These are phyloP conservation scores for Athetis lepigone DNA, from an alignment of 2,888 invertebrate species.

Conservation along the genomic window DNA sequence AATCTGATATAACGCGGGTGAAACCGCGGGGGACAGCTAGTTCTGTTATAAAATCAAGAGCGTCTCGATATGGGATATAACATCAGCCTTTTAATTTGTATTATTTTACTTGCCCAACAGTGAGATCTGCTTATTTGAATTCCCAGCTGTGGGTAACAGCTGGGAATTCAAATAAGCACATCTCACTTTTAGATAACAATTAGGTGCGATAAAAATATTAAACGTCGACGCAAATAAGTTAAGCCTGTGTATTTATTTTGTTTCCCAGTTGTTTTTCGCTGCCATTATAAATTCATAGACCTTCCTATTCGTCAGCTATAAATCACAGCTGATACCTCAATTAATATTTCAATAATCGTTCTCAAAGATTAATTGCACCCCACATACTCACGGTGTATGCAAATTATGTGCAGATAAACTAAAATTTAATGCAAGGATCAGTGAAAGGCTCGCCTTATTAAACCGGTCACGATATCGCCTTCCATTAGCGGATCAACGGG, in stretches of 20 bases:
- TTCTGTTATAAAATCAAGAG: no score
- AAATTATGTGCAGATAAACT: conserved; percentile 66
- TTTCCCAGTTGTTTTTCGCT: neutral
- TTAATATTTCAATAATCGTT: conserved; percentile 41
- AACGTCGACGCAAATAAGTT: conserved; percentile 1
- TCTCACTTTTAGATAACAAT: no score
- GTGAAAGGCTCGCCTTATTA: conserved; percentile 71
- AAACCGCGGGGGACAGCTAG: no score
- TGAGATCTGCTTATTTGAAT: no score
- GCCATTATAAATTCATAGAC: neutral
- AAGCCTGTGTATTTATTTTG: neutral
- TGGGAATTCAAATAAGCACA: no score
- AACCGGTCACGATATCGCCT: conserved; percentile 68
- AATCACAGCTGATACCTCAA: conserved; percentile 26
- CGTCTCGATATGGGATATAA: no score
- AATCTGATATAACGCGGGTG: no score
- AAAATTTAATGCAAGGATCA: conserved; percentile 69
- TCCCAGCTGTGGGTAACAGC: no score
- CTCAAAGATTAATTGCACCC: conserved; percentile 51
- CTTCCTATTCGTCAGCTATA: neutral
- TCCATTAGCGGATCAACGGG: conserved; percentile 62
- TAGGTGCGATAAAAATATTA: neutral
- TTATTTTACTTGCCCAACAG: no score
- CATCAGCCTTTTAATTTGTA: no score
- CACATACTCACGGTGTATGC: conserved; percentile 63